Evolutionary conservation across 2,888 invertebrate species (phyloP).

Genomic region (Drosophila rubida): DNA sequence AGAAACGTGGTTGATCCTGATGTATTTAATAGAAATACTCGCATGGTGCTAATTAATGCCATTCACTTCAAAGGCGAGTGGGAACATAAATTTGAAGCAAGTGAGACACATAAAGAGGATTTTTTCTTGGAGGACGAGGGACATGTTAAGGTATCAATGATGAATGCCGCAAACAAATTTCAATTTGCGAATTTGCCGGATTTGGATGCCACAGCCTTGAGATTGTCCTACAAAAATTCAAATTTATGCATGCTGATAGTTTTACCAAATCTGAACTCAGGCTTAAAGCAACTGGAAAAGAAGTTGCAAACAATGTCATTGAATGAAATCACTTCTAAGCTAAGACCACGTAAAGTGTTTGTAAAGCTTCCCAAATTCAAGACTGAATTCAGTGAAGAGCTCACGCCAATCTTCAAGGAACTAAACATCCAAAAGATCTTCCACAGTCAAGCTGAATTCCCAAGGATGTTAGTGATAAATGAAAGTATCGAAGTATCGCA

Average conservation of each 20-base stretch:
- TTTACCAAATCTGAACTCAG: constrained; percentile 88
- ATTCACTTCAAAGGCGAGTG: constrained; percentile 93
- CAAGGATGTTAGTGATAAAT: constrained; percentile 86
- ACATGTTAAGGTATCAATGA: constrained; percentile 87
- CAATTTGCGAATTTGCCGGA: constrained; percentile 57
- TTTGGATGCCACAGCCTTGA: constrained; percentile 84
- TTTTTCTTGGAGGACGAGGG: constrained; percentile 87
- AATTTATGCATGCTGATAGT: constrained; percentile 91
- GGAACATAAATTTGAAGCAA: constrained; percentile 89
- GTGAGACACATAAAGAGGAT: constrained; percentile 86
- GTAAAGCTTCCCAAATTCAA: constrained; percentile 92
- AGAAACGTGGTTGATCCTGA: constrained; percentile 88
- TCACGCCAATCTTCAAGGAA: constrained; percentile 82
- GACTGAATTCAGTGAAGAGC: constrained; percentile 48
- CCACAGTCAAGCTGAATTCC: constrained; percentile 86
- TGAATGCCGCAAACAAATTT: constrained; percentile 86
- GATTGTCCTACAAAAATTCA: constrained; percentile 89
- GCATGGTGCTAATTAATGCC: constrained; percentile 91
- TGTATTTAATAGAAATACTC: constrained; percentile 86
- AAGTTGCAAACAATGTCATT: constrained; percentile 87
- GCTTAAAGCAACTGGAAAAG: constrained; percentile 87
- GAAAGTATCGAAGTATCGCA: constrained; percentile 87
- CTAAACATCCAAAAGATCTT: constrained; percentile 90
- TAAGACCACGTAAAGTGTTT: constrained; percentile 72
- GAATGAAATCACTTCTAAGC: constrained; percentile 86